These are phyloP conservation scores for Scaptodrosophila lebanonensis DNA, from an alignment of 1,140 invertebrate genomes.

Conservation along the genomic window DNA sequence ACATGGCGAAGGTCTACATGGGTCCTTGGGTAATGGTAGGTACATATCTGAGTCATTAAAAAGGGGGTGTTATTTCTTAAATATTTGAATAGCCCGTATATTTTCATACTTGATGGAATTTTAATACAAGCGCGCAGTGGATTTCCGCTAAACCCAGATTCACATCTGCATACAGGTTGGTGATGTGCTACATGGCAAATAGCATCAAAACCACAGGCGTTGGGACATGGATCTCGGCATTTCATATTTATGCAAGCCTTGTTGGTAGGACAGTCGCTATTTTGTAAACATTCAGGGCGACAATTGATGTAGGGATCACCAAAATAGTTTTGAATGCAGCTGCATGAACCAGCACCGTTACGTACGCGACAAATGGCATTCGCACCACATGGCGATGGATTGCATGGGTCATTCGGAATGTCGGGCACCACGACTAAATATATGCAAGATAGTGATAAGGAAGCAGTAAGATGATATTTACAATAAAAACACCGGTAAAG, in stretches of 20 bases:
- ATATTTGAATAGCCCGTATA: neutral
- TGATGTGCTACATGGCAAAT: constrained; percentile 90
- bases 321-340: constrained; percentile 87
- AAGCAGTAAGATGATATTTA: constrained; percentile 47
- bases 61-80: constrained; percentile 56
- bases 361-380: constrained; percentile 88
- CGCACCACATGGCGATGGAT: constrained; percentile 89
- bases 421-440: constrained; percentile 69
- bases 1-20: constrained; percentile 89
- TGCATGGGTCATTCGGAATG: constrained; percentile 81
- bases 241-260: constrained; percentile 89
- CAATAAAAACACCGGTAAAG: constrained; percentile 25
- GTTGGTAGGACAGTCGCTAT: constrained; percentile 85
- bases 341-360: constrained; percentile 87
- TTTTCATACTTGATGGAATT: constrained; percentile 80
- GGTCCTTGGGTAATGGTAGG: constrained; percentile 80
- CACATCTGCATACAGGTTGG: constrained; percentile 87
- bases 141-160: constrained; percentile 86
- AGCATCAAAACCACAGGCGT: constrained; percentile 88
- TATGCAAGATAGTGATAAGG: constrained; percentile 52
- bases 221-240: constrained; percentile 88
- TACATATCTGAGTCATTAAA: constrained; percentile 79
- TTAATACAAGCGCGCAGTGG: constrained; percentile 85
- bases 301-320: constrained; percentile 90
- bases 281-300: constrained; percentile 89